phyloP scores from a whole-genome alignment of 2,797 vertebrate genomes.

The Semotilus atromaculatus region DNA sequence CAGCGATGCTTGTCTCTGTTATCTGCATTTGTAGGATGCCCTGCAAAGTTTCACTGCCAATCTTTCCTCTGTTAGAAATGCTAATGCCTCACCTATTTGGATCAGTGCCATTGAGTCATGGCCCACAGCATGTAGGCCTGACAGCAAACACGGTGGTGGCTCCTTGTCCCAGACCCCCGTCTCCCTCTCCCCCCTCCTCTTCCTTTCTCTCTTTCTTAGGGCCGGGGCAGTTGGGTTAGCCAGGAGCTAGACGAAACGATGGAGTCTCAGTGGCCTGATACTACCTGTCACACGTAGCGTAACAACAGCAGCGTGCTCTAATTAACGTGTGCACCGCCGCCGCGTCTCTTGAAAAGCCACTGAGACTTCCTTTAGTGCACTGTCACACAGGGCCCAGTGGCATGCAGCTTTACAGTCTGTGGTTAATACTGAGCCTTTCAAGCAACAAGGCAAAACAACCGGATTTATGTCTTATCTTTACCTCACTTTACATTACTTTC shows the following conservation, averaged over 20 bases:
- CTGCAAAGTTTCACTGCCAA: slow-evolving; percentile 34
- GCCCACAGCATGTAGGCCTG: slow-evolving; percentile 52
- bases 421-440: slow-evolving; percentile 73
- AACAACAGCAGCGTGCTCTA: slow-evolving; percentile 74
- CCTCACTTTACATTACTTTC: slow-evolving; percentile 52
- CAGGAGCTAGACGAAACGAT: slow-evolving; percentile 57
- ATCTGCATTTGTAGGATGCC: slow-evolving; percentile 40
- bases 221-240: slow-evolving; percentile 43
- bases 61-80: slow-evolving; percentile 36
- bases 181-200: slow-evolving; percentile 29
- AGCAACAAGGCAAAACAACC: slow-evolving; percentile 68
- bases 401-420: slow-evolving; percentile 74
- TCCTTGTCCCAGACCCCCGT: slow-evolving; percentile 49
- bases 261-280: slow-evolving; percentile 65
- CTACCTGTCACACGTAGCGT: slow-evolving; percentile 72
- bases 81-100: slow-evolving; percentile 62
- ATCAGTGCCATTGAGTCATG: slow-evolving; percentile 56
- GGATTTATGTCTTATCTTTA: slow-evolving; percentile 69
- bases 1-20: neutral
- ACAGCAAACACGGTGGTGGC: slow-evolving; percentile 45
- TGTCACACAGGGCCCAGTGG: slow-evolving; percentile 72
- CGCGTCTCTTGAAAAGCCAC: slow-evolving; percentile 76
- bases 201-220: slow-evolving; percentile 13
- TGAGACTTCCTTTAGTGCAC: slow-evolving; percentile 77
- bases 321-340: slow-evolving; percentile 79